Evolutionary conservation across 2,797 vertebrate species (phyloP), one percentile per base, ranked within the genome.

Genomic region (Macrochelys suwanniensis): DNA sequence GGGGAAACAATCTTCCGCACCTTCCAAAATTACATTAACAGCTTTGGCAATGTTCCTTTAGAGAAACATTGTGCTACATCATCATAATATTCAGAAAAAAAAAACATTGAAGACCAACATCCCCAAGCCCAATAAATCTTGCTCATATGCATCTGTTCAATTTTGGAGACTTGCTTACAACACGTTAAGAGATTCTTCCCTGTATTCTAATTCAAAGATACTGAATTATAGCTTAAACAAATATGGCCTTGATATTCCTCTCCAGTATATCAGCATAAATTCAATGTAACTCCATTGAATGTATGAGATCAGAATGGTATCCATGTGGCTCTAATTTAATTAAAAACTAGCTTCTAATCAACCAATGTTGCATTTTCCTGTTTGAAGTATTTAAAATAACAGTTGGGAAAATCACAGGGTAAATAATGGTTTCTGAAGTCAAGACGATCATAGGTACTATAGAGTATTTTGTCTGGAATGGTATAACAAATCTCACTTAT

Each of bases 31-130:
- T 93, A 89, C 89, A 93, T 94, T 93, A 95, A 92, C 93, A 96
- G 97, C 96, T 95, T 93, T 86, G 86, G 92, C 85, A 94, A 56
- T 91, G 81, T 95, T 97, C 89, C 92, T 95, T 31, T 95, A 84
- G 94, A 87, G 49, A 47, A 96, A 91, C 90, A 33, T 94, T 74
- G 49, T 92, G 74, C 45, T 89, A 3, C 42, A 96, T 93, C 81
- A 85, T 82, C 88, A 82, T 45, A 77, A 93, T 76, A 87, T n/a
- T 95, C 65, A 11, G 80, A 87, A 78, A 93, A 84, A 16, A 85
- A 45, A 74, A 76, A 83, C 94, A 77, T 68, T 87, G 80, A 91
- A 95, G 93, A 96, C 74, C 92, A 96, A 90, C 74, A 84, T 53
- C 56, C 33, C 31, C 47, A 49, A 80, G 33, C 54, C 93, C 90